Evolutionary conservation across 2,888 invertebrate species (phyloP).

Genomic region (Anorthoa munda): DNA sequence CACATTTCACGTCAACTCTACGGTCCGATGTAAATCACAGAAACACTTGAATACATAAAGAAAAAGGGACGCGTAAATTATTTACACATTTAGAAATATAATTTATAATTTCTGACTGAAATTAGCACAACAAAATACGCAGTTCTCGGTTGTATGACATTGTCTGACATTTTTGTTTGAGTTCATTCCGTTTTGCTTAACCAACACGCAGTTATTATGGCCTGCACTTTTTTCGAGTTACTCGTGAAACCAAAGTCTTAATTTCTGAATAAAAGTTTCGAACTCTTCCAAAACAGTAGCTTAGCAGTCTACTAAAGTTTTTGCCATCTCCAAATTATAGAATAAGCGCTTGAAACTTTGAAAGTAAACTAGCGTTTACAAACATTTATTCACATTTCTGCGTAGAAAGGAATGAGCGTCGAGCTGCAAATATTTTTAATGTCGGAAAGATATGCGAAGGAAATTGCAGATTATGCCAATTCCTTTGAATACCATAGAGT

Average conservation of each 20-base stretch:
- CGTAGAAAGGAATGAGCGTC: slow-evolving; percentile 6
- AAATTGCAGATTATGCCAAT: slow-evolving; percentile 11
- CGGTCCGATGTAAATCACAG: slow-evolving; percentile 45
- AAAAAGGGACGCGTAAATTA: slow-evolving; percentile 58
- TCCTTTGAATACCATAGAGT: neutral
- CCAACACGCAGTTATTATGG: neutral
- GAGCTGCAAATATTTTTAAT: neutral
- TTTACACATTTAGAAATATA: slow-evolving; percentile 72
- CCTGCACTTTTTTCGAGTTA: neutral
- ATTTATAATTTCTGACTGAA: slow-evolving; percentile 68
- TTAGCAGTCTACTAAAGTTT: neutral
- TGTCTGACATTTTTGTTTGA: slow-evolving; percentile 77
- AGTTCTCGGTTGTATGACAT: slow-evolving; percentile 71
- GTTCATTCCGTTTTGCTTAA: slow-evolving; percentile 58
- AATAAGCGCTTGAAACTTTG: neutral
- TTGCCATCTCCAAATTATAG: neutral
- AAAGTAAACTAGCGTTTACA: neutral
- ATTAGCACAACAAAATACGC: slow-evolving; percentile 83
- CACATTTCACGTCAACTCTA: slow-evolving; percentile 42
- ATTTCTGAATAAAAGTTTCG: neutral
- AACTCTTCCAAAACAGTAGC: neutral
- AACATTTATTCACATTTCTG: neutral
- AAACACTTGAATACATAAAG: slow-evolving; percentile 62
- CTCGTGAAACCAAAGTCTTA: accelerated
- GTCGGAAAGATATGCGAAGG: neutral